Base-by-base conservation (phyloP, 1,140 invertebrate species). In the Scaptomyza pallida region DNA sequence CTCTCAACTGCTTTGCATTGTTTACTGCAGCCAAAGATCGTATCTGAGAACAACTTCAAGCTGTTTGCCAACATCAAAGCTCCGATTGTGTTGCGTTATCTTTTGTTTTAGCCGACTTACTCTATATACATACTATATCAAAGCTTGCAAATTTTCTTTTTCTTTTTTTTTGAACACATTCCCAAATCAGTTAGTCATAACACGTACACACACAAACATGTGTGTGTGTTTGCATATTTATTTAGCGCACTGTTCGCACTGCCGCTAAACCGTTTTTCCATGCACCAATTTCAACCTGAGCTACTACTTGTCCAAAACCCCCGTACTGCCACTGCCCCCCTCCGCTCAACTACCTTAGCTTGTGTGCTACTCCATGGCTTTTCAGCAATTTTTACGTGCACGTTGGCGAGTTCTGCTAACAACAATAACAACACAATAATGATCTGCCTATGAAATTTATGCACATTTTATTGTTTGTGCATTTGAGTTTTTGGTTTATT, bases 401-500 rank as follows among this genome's bases (percentile, higher is more conserved):
- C 17, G 33, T 61, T 50, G 33, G 19, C 43, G 13, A 45, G 41
- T 56, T 56, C 41, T 41, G 63, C 45, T n/a, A 47, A 13, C 23
- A 51, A n/a, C 13, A 57, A 33, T 10, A 35, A 64, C 33, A 64
- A 40, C 21, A 52, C 47, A 23, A 37, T n/a, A 61, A 75, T 52
- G 72, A 85, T 74, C 60, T 80, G 72, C 78, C 63, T 75, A 67
- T 26, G 47, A 76, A 76, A 13, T 44, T 59, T 80, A 86, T 86
- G 77, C 69, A 68, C 73, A 85, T 80, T 80, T 72, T 67, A 72
- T 85, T 72, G 65, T 75, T 76, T 50, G 26, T 30, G 56, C 47
- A 55, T 70, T 70, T 61, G n/a, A n/a, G n/a, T n/a, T 23, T 62
- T 78, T 63, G 40, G 23, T 26, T 23, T 65, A 75, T 63, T 40